phyloP scores from a whole-genome alignment of 2,113 vertebrate genomes.

The Carassius auratus region DNA sequence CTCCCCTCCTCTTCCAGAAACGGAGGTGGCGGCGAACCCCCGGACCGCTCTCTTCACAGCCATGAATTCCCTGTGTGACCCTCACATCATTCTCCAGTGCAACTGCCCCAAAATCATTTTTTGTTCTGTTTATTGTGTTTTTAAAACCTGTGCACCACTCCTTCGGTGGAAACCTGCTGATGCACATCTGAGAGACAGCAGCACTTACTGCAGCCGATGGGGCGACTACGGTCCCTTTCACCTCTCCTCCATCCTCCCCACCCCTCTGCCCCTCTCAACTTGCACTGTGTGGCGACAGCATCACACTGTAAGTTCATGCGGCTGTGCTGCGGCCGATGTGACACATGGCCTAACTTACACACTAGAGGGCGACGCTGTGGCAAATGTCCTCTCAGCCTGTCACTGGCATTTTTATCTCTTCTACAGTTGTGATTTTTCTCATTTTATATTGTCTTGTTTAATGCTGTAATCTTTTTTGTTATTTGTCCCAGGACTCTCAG shows the following conservation, averaged over 20 bases:
- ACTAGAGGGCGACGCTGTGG: slow-evolving; percentile 35
- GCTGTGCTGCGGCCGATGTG: slow-evolving; percentile 38
- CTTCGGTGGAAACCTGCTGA: slow-evolving; percentile 19
- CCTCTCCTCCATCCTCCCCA: slow-evolving; percentile 3
- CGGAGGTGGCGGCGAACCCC: slow-evolving; percentile 63
- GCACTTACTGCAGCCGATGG: not conserved
- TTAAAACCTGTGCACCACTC: slow-evolving; percentile 14
- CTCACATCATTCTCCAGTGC: slow-evolving; percentile 50
- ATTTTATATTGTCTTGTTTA: slow-evolving; percentile 52
- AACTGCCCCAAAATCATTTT: not conserved
- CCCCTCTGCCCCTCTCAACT: slow-evolving; percentile 24
- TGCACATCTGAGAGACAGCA: slow-evolving; percentile 27
- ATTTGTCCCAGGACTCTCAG: slow-evolving; percentile 56
- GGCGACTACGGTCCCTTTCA: not conserved
- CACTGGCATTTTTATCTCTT: slow-evolving; percentile 55
- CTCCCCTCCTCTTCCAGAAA: slow-evolving; percentile 65
- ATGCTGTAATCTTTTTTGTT: slow-evolving; percentile 53
- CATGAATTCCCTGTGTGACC: slow-evolving; percentile 80
- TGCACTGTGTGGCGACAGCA: slow-evolving; percentile 41
- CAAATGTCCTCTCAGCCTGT: slow-evolving; percentile 39
- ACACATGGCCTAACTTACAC: slow-evolving; percentile 43
- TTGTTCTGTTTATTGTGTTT: not conserved
- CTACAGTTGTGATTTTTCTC: slow-evolving; percentile 50
- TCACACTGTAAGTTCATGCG: slow-evolving; percentile 35
- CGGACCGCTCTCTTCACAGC: slow-evolving; percentile 75